phyloP scores from a whole-genome alignment of 1,140 invertebrate species.

The Orchestia grillus region DNA sequence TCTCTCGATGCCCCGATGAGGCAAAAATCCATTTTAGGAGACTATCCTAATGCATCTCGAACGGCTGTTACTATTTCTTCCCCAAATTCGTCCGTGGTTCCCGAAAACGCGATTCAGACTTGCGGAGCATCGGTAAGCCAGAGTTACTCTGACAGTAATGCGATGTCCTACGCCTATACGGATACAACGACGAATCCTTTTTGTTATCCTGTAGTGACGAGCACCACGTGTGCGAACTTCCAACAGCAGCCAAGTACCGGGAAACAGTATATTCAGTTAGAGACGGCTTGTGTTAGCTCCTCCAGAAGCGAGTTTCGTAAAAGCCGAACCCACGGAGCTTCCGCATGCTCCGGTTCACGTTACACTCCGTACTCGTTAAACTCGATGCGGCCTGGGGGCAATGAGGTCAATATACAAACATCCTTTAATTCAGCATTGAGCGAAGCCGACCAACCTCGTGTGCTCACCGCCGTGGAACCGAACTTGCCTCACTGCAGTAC shows the following conservation, averaged over 20 bases:
- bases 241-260: neutral
- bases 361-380: slow-evolving; percentile 17
- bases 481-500: neutral
- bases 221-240: neutral
- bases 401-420: neutral
- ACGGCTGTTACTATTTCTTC: neutral
- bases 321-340: neutral
- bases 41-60: neutral
- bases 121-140: neutral
- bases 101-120: neutral
- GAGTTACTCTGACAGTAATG: neutral
- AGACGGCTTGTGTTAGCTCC: neutral
- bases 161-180: neutral
- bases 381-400: neutral
- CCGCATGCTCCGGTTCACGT: neutral
- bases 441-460: neutral
- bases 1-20: slow-evolving; percentile 31
- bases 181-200: slow-evolving; percentile 20
- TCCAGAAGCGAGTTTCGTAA: slow-evolving; percentile 14
- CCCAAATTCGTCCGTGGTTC: neutral
- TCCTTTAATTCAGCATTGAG: neutral
- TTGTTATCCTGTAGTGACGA: slow-evolving; percentile 26
- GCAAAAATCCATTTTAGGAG: slow-evolving; percentile 25
- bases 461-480: neutral
- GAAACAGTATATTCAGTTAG: slow-evolving; percentile 43